These are phyloP conservation scores for Omphaloscelis lunosa DNA, from an alignment of 2,888 invertebrate genomes.

Conservation along the genomic window DNA sequence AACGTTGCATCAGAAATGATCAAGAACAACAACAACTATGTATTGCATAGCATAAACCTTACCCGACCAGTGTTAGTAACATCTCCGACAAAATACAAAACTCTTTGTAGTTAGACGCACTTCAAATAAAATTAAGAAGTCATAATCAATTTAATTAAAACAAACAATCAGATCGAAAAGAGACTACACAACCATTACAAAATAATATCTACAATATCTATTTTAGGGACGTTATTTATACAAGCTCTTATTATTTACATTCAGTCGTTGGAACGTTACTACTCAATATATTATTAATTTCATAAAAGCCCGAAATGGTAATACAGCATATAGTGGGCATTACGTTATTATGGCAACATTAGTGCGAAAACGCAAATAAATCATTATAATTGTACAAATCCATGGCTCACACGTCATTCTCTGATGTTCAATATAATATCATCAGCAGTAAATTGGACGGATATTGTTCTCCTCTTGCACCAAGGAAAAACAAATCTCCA, in stretches of 20 bases:
- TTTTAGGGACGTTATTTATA: slow-evolving; percentile 74
- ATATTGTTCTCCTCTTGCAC: slow-evolving; percentile 59
- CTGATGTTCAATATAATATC: slow-evolving; percentile 49
- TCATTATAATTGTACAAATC: slow-evolving; percentile 79
- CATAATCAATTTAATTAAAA: slow-evolving; percentile 65
- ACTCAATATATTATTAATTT: slow-evolving; percentile 67
- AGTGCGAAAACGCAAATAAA: slow-evolving; percentile 78
- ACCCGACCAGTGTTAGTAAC: slow-evolving; percentile 58
- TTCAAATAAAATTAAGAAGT: slow-evolving; percentile 64
- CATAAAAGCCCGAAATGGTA: slow-evolving; percentile 65
- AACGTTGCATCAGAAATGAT: slow-evolving; percentile 40
- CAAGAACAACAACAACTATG: slow-evolving; percentile 38
- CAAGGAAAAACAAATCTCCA: slow-evolving; percentile 52
- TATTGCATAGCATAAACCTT: slow-evolving; percentile 30
- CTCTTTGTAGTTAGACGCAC: slow-evolving; percentile 72
- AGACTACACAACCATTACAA: slow-evolving; percentile 82
- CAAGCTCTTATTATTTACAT: slow-evolving; percentile 82
- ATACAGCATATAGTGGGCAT: slow-evolving; percentile 68
- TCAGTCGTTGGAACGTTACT: slow-evolving; percentile 78
- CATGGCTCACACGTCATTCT: slow-evolving; percentile 74
- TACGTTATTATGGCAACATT: slow-evolving; percentile 85
- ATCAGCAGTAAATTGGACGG: slow-evolving; percentile 34
- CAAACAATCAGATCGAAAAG: slow-evolving; percentile 78
- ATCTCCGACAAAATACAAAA: slow-evolving; percentile 50
- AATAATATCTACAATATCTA: slow-evolving; percentile 67